Conservation (phyloP, 1,140 invertebrate genomes). For the Glossosoma conforme region DNA sequence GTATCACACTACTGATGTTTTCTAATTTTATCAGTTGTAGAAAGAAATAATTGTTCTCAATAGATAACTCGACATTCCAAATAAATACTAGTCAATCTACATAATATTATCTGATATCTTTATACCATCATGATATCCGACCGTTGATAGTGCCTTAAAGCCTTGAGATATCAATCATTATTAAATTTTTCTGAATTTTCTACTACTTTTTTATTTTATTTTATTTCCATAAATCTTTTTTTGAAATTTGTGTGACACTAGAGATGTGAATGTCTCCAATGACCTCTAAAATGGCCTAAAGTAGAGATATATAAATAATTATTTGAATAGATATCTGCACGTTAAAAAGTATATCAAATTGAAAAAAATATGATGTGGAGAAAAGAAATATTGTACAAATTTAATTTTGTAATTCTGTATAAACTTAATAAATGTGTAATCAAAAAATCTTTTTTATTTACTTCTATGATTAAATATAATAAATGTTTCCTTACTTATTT, state of each 20-base stretch:
- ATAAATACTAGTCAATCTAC: background rate
- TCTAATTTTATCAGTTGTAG: too few species aligned
- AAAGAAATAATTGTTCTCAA: too few species aligned
- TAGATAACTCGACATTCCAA: too few species aligned
- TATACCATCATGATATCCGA: background rate
- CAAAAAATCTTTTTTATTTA: constrained; percentile 11
- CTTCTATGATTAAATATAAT: too few species aligned
- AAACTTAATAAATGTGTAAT: constrained; percentile 27
- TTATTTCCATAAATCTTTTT: too few species aligned
- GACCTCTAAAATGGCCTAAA: constrained; percentile 22
- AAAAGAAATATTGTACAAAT: constrained; percentile 22
- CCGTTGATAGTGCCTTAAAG: background rate
- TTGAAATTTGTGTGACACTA: too few species aligned
- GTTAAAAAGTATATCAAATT: constrained; percentile 6
- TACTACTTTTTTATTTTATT: background rate
- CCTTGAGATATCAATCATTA: background rate
- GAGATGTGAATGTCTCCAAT: constrained; percentile 4
- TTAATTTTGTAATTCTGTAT: constrained; percentile 27
- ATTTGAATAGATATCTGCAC: constrained; percentile 7
- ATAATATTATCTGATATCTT: background rate
- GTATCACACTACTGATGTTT: too few species aligned
- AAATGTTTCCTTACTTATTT: too few species aligned
- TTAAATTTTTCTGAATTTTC: background rate
- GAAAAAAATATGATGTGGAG: constrained; percentile 6
- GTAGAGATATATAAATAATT: constrained; percentile 8